These are phyloP conservation scores for Alcedo atthis DNA, from an alignment of 2,797 vertebrate genomes.

Conservation along the genomic window DNA sequence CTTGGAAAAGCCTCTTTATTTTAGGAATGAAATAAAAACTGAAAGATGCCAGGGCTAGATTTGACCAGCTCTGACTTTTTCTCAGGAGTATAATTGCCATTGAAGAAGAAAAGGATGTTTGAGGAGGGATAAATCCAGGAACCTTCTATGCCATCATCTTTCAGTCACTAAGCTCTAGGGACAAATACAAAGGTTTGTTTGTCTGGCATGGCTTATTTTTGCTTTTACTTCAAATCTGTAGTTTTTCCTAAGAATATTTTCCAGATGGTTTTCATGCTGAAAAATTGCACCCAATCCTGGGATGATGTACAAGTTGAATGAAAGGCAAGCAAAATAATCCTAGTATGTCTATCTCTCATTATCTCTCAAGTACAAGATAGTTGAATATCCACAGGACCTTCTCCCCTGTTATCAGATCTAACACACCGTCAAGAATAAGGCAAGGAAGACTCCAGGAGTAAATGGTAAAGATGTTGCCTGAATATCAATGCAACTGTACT, in stretches of 20 bases:
- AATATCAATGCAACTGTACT: neutral
- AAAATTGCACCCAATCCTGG: neutral
- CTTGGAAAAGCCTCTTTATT: conserved; percentile 57
- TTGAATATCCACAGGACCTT: neutral
- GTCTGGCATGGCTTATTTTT: neutral
- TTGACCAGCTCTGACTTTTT: neutral
- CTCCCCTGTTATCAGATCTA: neutral
- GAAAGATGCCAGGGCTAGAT: conserved; percentile 8
- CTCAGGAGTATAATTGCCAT: neutral
- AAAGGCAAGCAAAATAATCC: neutral
- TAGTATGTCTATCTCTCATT: neutral
- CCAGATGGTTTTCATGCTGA: neutral
- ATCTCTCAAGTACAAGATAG: neutral
- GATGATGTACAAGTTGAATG: neutral
- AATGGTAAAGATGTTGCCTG: neutral
- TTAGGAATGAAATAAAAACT: conserved; percentile 52
- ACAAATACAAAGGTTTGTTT: neutral
- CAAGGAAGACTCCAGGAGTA: neutral
- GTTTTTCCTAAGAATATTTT: neutral
- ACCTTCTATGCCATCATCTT: neutral
- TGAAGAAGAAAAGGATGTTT: conserved; percentile 11
- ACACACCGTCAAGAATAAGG: neutral
- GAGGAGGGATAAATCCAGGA: neutral
- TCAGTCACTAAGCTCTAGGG: neutral
- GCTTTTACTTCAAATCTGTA: conserved; percentile 9